A percentile compares a stretch with the other conserved stretches of the same genome.
These are phyloP conservation scores for Crotalus tigris DNA, from an alignment of 2,113 vertebrate genomes.

Conservation along the genomic window DNA sequence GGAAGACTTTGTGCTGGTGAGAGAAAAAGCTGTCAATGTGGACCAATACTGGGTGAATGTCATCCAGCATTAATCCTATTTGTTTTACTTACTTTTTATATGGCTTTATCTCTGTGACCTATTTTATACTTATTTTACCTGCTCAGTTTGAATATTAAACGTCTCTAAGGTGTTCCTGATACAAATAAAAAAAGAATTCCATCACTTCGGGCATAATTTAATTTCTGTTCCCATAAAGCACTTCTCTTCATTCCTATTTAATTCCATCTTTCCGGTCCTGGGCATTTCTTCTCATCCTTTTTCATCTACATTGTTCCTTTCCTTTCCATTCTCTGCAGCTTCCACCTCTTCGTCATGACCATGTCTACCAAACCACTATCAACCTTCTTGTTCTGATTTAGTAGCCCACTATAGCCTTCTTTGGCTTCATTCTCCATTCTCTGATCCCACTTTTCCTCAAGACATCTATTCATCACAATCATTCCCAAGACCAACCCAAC, in stretches of 20 bases:
- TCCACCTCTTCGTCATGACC: neutral
- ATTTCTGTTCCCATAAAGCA: neutral
- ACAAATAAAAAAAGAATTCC: neutral
- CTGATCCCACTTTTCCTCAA: no score
- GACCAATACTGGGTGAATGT: neutral
- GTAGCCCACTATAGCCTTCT: no score
- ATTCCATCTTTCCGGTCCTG: neutral
- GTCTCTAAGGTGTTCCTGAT: neutral
- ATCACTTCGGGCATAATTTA: neutral
- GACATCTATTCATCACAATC: neutral
- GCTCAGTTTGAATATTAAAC: neutral
- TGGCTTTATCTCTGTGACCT: no score
- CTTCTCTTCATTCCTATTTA: neutral
- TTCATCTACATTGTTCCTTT: neutral
- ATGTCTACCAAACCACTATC: neutral
- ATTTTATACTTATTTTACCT: no score
- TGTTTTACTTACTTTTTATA: no score
- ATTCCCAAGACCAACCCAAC: neutral
- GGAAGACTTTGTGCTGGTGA: neutral
- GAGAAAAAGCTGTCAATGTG: neutral
- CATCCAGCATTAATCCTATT: neutral
- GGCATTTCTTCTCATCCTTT: neutral
- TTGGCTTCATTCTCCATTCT: no score
- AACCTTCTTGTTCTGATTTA: neutral
- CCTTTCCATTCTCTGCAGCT: neutral